Percentiles rank a stretch among this genome's conserved stretches.
These are phyloP conservation scores for Busseola fusca DNA, from an alignment of 2,888 invertebrate species.

Conservation along the genomic window DNA sequence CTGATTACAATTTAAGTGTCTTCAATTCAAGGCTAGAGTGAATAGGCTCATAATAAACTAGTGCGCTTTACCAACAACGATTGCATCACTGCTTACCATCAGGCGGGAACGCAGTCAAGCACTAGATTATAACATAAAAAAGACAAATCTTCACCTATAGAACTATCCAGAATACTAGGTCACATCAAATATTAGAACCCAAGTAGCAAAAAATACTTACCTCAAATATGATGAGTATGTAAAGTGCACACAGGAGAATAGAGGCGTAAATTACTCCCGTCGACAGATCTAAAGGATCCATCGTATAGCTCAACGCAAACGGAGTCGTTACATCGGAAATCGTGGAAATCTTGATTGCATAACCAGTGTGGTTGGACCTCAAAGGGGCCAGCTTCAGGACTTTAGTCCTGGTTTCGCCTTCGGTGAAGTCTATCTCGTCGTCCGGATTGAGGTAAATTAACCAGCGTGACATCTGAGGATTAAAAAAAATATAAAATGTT, in stretches of 20 bases:
- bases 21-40: too few species aligned
- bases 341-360: constrained; percentile 69
- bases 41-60: too few species aligned
- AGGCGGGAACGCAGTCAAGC: too few species aligned
- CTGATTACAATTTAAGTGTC: too few species aligned
- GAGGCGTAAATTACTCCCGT: constrained; percentile 93
- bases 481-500: neutral
- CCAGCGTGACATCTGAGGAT: constrained; percentile 88
- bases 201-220: constrained; percentile 80
- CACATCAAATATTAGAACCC: neutral
- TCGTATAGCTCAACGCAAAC: constrained; percentile 85
- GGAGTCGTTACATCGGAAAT: constrained; percentile 72
- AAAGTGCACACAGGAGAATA: constrained; percentile 92
- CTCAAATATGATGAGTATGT: constrained; percentile 95
- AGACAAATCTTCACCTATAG: too few species aligned
- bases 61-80: too few species aligned
- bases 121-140: too few species aligned
- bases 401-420: constrained; percentile 82
- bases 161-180: too few species aligned
- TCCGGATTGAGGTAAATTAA: constrained; percentile 89
- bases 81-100: too few species aligned
- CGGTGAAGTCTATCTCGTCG: constrained; percentile 89
- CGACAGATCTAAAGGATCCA: constrained; percentile 90
- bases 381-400: constrained; percentile 73
- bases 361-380: constrained; percentile 52